Conservation (phyloP, 2,113 vertebrate species). For the Nothocercus nigrocapillus region DNA sequence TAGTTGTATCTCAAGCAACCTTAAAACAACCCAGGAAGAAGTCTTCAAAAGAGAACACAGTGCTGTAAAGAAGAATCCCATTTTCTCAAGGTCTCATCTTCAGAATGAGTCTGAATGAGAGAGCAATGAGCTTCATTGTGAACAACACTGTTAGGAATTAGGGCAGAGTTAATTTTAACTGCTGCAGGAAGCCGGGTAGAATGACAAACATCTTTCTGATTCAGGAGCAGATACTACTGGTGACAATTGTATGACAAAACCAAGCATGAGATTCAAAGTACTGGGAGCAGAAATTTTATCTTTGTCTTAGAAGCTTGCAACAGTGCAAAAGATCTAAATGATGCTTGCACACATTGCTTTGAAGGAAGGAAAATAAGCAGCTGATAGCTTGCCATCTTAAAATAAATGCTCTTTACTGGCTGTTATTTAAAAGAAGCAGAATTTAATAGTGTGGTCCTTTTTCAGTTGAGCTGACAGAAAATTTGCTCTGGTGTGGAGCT, state of each 20-base stretch:
- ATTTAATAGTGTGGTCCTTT: background rate
- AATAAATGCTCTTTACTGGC: background rate
- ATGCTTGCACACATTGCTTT: background rate
- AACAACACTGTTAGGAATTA: background rate
- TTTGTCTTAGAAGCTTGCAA: background rate
- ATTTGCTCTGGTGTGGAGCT: background rate
- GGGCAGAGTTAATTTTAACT: background rate
- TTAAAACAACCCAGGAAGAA: background rate
- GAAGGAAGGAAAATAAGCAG: background rate
- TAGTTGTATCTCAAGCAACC: background rate
- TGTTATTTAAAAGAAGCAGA: background rate
- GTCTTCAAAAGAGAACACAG: background rate
- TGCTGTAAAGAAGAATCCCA: background rate
- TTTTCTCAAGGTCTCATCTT: conserved; percentile 21
- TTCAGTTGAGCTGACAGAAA: background rate
- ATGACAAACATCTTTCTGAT: background rate
- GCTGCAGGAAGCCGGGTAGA: background rate
- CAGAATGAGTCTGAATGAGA: background rate
- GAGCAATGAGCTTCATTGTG: background rate
- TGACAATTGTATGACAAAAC: background rate
- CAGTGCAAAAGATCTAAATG: background rate
- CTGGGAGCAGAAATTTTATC: background rate
- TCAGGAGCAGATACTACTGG: background rate
- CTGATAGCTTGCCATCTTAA: background rate
- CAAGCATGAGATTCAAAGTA: background rate